Percentiles rank a stretch among this genome's conserved stretches.
Evolutionary conservation across 2,113 vertebrate species (phyloP).

Genomic region (Crotalus tigris): DNA sequence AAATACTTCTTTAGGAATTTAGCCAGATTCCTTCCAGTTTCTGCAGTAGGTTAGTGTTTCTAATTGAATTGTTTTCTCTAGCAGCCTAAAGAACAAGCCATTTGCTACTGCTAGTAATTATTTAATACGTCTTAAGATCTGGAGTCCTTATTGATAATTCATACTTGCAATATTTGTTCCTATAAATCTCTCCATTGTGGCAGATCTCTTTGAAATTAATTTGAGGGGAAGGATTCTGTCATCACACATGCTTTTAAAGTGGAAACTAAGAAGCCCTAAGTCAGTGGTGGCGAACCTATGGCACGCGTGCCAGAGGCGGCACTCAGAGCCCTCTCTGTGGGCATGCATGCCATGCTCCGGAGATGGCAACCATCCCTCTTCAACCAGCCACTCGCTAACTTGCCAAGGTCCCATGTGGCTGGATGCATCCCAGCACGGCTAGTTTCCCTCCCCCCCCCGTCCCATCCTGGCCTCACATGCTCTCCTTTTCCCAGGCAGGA

Average conservation of each 20-base stretch:
- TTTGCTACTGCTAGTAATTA: conserved; percentile 45
- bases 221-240: conserved; percentile 30
- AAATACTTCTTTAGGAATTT: conserved; percentile 5
- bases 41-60: background rate
- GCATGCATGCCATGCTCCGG: too few species aligned
- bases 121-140: conserved; percentile 21
- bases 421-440: too few species aligned
- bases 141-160: conserved; percentile 44
- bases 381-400: too few species aligned
- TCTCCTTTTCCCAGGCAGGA: too few species aligned
- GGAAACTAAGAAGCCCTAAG: conserved; percentile 11
- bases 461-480: too few species aligned
- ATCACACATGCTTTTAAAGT: background rate
- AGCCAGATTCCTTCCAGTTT: background rate
- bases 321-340: too few species aligned
- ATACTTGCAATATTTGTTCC: conserved; percentile 52
- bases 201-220: conserved; percentile 24
- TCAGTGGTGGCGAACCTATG: background rate
- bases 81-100: conserved; percentile 4
- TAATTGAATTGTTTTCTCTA: conserved; percentile 18
- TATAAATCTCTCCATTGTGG: conserved; percentile 42
- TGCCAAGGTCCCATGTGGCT: too few species aligned
- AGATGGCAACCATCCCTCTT: too few species aligned
- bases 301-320: too few species aligned
- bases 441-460: too few species aligned